Base-by-base conservation (phyloP, 2,113 vertebrate genomes). In the Gambusia holbrooki region DNA sequence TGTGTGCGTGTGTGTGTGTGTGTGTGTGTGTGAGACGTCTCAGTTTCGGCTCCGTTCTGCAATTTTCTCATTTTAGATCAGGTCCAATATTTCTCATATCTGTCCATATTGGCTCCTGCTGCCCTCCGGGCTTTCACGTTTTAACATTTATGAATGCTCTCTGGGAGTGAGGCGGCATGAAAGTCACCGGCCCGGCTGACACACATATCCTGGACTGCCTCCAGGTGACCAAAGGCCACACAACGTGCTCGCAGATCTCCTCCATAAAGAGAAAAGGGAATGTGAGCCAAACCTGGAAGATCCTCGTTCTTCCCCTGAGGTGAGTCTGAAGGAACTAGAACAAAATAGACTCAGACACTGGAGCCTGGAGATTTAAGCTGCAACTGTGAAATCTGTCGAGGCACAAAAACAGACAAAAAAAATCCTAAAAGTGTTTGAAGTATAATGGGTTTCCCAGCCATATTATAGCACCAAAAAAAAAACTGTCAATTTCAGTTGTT, bases 311-410 rank as follows among this genome's bases (percentile, higher is more conserved):
- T 3, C 25, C 9, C 25, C 25, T n/a, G 51, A 58, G 51, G 10
- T 58, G 22, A 58, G 25, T 9, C 17, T 17, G 45, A 19, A 5
- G 45, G 27, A 65, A 64, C 3, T 17, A 14, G 62, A 66, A 58
- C 0, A 13, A 4, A 6, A 60, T 40, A 45, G 61, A 70, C 15
- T 35, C 58, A 48, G 74, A 69, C 15, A 17, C 15, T 28, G 30
- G 42, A 69, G n/a, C 42, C 48, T 11, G 17, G 40, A 63, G 30
- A 54, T 77, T 54, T 17, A 17, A 30, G 68, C 64, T 14, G 27
- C n/a, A 65, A 42, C 61, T 70, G 40, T 69, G 15, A 62, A 51
- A 69, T 70, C 42, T 64, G 61, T 32, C 10, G 12, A 35, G 32
- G 6, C 45, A 32, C 1, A 30, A 69, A 51, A 12, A 10, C 13